Base-by-base conservation (phyloP, 2,888 invertebrate genomes). In the Watsonalla binaria region DNA sequence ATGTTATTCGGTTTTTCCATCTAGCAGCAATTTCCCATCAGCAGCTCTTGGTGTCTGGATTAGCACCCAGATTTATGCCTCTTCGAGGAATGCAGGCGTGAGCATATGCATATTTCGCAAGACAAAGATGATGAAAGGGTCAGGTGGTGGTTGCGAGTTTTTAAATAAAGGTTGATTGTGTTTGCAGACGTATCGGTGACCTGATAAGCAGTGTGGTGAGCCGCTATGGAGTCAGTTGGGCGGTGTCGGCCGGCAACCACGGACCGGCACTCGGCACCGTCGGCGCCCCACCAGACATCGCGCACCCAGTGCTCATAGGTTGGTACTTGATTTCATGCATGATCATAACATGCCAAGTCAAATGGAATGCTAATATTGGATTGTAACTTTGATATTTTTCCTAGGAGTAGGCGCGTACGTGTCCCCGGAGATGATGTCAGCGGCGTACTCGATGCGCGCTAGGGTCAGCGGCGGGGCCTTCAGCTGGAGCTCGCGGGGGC, bases 391-490 rank as follows among this genome's bases (percentile, higher is more conserved):
- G 24, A 24, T 24, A n/a, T n/a, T n/a, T n/a, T n/a, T 24, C 2
- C 4, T 24, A 24, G 95, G 96, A 56, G 97, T 99, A 53, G 99
- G 98, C 14, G 99, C 99, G 11, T 99, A 98, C 87, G 97, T 99
- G 58, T 98, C 98, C 0, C 97, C 98, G 0, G 97, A 98, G 75
- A 99, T 99, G 98, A 98, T 98, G 97, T 92, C 95, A 52, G 97
- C 98, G 1, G 97, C 98, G 78, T 99, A 99, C 91, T 96, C 98
- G 0, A 92, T 99, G 91, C 92, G 97, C 48, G 93, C 96, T 77
- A 95, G 95, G 80, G 86, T 96, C 64, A 94, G 96, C 15, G 95
- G 95, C 52, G 96, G 96, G 87, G 95, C 97, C 8, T 99, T 97
- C 86, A 96, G 96, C 47, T 97, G 97, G 97, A 94, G 95, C 56